Conservation (phyloP, 2,113 vertebrate genomes). For the Cottus gobio region DNA sequence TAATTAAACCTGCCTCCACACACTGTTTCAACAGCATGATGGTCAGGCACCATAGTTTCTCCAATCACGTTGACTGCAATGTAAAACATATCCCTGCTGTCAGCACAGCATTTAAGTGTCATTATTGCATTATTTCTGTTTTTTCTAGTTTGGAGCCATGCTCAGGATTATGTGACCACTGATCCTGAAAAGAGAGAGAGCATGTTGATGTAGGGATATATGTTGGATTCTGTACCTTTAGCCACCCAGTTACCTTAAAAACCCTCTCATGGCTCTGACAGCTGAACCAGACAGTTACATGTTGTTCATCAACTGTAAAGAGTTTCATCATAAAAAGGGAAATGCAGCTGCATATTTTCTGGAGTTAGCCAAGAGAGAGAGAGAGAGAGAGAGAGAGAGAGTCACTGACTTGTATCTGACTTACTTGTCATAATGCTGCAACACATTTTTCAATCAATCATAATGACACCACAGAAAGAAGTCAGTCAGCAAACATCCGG, state of each 20-base stretch:
- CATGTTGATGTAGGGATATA: too few species aligned
- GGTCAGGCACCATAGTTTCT: constrained; percentile 2
- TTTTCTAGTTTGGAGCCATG: not conserved
- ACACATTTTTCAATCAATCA: constrained; percentile 40
- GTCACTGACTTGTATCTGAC: constrained; percentile 14
- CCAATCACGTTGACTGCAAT: constrained; percentile 2
- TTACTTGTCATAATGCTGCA: constrained; percentile 13
- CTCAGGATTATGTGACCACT: not conserved
- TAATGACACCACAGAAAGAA: constrained; percentile 25
- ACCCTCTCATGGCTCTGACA: not conserved
- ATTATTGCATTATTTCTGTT: not conserved
- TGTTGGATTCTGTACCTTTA: not conserved
- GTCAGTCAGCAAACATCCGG: constrained; percentile 28
- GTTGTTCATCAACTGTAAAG: constrained; percentile 5
- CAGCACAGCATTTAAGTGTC: constrained; percentile 2
- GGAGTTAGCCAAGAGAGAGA: too few species aligned
- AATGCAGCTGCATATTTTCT: not conserved
- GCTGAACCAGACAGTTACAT: not conserved
- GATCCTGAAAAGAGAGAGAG: not conserved
- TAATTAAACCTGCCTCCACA: constrained; percentile 62
- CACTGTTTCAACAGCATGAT: constrained; percentile 23
- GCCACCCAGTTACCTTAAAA: not conserved
- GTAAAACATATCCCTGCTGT: constrained; percentile 23
- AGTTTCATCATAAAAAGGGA: constrained; percentile 20
- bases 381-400: not conserved